These are phyloP conservation scores for Gallinago paraguaiae DNA, from an alignment of 2,113 vertebrate species.

Conservation along the genomic window DNA sequence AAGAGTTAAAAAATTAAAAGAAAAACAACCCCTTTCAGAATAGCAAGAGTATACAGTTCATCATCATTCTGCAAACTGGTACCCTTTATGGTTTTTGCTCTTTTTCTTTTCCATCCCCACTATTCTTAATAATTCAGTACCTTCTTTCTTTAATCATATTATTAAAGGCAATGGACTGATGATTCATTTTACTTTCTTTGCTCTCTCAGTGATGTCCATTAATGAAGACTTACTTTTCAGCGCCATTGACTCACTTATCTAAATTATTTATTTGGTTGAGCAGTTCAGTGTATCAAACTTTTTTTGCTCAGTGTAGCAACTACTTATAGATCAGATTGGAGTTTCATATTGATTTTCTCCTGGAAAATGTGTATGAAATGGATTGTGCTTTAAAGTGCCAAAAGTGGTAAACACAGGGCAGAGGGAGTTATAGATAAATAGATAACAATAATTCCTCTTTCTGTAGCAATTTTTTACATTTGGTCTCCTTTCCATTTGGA, in stretches of 20 bases:
- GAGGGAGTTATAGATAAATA: not conserved
- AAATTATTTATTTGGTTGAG: conserved; percentile 67
- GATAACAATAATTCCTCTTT: not conserved
- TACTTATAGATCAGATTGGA: conserved; percentile 30
- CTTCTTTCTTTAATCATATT: conserved; percentile 65
- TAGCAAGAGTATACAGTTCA: not conserved
- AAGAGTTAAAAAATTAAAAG: not conserved
- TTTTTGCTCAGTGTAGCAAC: not conserved
- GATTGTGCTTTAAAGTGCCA: not conserved
- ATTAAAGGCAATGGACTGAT: conserved; percentile 57
- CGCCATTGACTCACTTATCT: conserved; percentile 34
- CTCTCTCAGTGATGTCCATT: conserved; percentile 55
- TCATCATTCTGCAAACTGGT: conserved; percentile 6
- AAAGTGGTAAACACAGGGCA: not conserved
- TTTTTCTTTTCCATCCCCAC: conserved; percentile 12
- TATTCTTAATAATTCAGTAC: conserved; percentile 58
- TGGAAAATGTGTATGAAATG: conserved; percentile 34
- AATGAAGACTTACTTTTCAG: conserved; percentile 63
- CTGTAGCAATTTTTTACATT: not conserved
- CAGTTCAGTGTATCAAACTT: conserved; percentile 48
- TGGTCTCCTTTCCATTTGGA: not conserved
- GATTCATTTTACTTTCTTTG: conserved; percentile 64
- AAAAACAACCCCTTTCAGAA: not conserved
- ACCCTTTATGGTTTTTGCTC: not conserved
- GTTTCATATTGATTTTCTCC: conserved; percentile 53